Percentiles rank a stretch among this genome's conserved stretches.
phyloP scores from a whole-genome alignment of 2,888 invertebrate species.

The Epinotia bilunana region DNA sequence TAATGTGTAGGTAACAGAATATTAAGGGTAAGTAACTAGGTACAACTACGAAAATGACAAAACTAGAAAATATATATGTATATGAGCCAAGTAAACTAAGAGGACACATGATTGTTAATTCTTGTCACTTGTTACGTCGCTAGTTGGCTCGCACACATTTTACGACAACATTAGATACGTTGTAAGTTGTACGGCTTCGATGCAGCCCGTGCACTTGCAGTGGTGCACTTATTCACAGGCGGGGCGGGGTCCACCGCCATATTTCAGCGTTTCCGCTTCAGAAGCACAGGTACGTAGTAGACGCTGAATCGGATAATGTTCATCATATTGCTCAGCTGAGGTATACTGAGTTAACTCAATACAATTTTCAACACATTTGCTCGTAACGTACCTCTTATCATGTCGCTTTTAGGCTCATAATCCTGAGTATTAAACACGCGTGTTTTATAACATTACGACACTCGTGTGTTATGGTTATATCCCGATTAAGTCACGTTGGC shows the following conservation, averaged over 20 bases:
- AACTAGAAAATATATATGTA: background rate
- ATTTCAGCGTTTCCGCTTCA: constrained; percentile 52
- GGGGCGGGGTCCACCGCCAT: constrained; percentile 54
- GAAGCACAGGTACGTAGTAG: constrained; percentile 4
- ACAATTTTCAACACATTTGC: background rate
- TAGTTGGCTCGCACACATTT: constrained; percentile 24
- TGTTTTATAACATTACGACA: too few species aligned
- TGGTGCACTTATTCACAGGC: constrained; percentile 58
- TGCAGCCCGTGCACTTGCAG: constrained; percentile 46
- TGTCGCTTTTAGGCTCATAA: too few species aligned
- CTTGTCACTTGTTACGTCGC: constrained; percentile 1
- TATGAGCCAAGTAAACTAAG: background rate
- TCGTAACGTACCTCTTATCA: too few species aligned
- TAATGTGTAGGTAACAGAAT: too few species aligned
- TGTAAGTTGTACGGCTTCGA: constrained; percentile 48
- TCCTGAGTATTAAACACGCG: too few species aligned
- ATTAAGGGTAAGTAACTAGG: too few species aligned
- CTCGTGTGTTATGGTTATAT: too few species aligned
- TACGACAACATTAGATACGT: constrained; percentile 32
- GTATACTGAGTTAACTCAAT: background rate
- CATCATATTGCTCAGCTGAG: background rate
- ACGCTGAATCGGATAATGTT: background rate
- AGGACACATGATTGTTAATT: constrained; percentile 11
- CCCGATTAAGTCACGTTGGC: too few species aligned
- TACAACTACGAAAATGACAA: background rate